Evolutionary conservation across 92 coral and sea anemone genomes (phyloP), one percentile per base, ranked within the genome.

Genomic region (Porites cylindrica): DNA sequence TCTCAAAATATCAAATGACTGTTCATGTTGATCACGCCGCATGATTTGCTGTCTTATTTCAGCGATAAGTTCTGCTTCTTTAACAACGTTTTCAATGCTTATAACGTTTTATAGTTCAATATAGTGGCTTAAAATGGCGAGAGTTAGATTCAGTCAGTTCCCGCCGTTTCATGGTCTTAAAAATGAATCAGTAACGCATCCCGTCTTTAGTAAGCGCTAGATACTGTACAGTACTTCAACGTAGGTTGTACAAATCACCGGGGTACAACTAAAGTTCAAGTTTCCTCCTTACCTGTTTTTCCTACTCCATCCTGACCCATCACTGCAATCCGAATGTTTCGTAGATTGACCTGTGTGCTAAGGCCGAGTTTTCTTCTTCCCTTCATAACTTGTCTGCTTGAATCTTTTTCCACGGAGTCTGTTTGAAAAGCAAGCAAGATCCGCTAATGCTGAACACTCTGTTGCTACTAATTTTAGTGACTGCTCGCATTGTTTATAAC

Each of bases 291-390:
- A 96, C 99, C 99, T 78, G 99, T 93, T 51, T 97, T 97, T 1
- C 99, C 99, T 1, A 97, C 99, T 1, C 99, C 99, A 73, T 95
- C 99, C 71, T 93, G 94, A 10, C 99, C 99, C 70, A 97, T 76
- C 24, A 97, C 77, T 43, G 96, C 95, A 6, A 92, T 93, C 64
- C 91, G 88, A 32, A 97, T 90, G 62, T 89, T 93, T 75, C 92
- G 77, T 17, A 87, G 66, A 54, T 80, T 75, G 8, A 76, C 81
- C 19, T 82, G 92, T 14, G 84, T 72, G 53, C 93, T 81, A 8
- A 86, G 73, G 4, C 95, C 92, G 12, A 86, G 93, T 70, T 95
- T 95, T 75, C 96, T 69, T 86, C 95, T 85, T 64, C 50, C 84
- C 78, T 89, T 92, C 95, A 92, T 92, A 3, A 66, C 78, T 84